Base-by-base conservation (phyloP, 2,797 vertebrate species). In the Merluccius polli region DNA sequence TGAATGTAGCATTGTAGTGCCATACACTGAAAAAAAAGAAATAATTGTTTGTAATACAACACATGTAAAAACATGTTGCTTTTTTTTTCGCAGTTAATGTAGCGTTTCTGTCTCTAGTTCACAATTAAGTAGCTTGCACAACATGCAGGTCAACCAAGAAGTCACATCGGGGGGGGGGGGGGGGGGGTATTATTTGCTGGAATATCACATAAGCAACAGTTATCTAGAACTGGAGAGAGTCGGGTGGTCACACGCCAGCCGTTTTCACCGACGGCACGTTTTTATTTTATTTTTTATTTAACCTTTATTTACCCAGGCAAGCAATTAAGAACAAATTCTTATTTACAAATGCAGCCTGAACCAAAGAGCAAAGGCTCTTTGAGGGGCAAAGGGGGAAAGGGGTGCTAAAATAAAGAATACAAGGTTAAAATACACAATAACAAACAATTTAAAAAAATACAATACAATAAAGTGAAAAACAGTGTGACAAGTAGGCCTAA, bases 1-100 rank as follows among this genome's bases (percentile, higher is more conserved):
- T 93, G 92, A 87, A 95, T 93, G 88, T 94, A 95, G 89, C 93
- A 93, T 79, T 94, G 94, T 73, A 95, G 86, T 89, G 94, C 91
- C 83, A 88, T 79, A 83, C 93, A 93, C 94, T 95, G 83, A 82
- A 68, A 84, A 21, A 84, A 72, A 0, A 83, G 21, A 84, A 73
- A 0, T 82, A 31, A 80, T 32, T 73, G 0, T 84, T 82, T 78
- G 7, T 72, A 27, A 31, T 16, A 18, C 21, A 59, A 21, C 52
- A 59, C 21, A 24, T 59, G 52, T n/a, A 59, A 59, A 59, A 59
- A 24, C 52, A 24, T 12, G 59, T 65, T 27, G n/a, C n/a, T 48
- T 15, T 27, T 65, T 27, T 24, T 65, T 65, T 59, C 21, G 67
- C 29, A 30, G 41, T 32, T 59, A 33, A 70, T 71, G 44, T 52